Evolutionary conservation across 1,140 invertebrate species (phyloP).

Genomic region (Zaprionus capensis): DNA sequence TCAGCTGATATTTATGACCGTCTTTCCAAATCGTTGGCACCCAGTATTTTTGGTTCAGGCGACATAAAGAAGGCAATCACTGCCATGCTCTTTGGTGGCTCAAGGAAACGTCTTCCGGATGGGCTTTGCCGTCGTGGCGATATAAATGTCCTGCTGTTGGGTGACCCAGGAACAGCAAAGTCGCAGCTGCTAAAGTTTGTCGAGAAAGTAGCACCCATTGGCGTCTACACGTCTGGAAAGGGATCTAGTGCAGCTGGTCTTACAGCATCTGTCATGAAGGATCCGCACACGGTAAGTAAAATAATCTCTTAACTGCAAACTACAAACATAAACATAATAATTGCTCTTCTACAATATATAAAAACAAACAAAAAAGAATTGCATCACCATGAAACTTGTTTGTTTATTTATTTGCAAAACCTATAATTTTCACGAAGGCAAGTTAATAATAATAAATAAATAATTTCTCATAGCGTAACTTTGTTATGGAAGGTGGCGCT

Average conservation of each 20-base stretch:
- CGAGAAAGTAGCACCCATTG: constrained; percentile 97
- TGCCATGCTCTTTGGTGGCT: constrained; percentile 97
- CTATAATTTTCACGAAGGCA: background rate
- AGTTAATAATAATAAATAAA: constrained; percentile 49
- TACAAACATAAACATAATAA: background rate
- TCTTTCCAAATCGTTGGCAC: constrained; percentile 96
- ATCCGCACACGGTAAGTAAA: constrained; percentile 92
- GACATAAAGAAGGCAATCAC: constrained; percentile 99
- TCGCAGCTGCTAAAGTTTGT: constrained; percentile 99
- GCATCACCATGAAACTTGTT: background rate
- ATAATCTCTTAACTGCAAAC: background rate
- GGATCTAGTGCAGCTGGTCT: constrained; percentile 99
- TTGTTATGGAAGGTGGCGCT: constrained; percentile 99
- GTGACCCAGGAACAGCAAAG: constrained; percentile 99
- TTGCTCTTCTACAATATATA: background rate
- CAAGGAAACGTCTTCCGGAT: constrained; percentile 96
- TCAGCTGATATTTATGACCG: constrained; percentile 95
- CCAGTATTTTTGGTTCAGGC: constrained; percentile 97
- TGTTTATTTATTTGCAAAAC: background rate
- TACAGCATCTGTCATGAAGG: constrained; percentile 98
- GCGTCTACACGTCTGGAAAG: constrained; percentile 99
- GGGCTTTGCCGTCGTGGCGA: constrained; percentile 97
- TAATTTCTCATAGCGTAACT: constrained; percentile 91
- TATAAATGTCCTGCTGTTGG: constrained; percentile 97
- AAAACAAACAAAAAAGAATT: background rate